These are phyloP conservation scores for Erebia palarica DNA, from an alignment of 2,888 invertebrate species.

Conservation along the genomic window DNA sequence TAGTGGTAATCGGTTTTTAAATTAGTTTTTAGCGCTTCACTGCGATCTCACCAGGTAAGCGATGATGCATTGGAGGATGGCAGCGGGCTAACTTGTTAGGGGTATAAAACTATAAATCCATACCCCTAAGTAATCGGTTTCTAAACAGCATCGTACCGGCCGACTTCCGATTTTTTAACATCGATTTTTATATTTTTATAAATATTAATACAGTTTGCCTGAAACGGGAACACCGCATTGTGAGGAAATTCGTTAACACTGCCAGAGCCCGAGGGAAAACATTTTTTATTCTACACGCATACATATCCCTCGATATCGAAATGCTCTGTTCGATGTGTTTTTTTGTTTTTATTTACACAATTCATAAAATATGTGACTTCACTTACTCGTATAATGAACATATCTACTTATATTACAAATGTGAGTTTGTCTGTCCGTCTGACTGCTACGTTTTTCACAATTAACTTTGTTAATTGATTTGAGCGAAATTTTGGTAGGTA, in stretches of 20 bases:
- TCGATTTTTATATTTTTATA: not conserved
- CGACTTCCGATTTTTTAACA: too few relatives aligned
- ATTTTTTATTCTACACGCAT: not conserved
- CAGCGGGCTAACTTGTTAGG: too few relatives aligned
- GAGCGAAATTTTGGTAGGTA: too few relatives aligned
- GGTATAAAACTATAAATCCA: not conserved
- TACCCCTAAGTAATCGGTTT: not conserved
- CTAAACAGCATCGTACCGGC: not conserved
- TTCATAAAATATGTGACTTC: too few relatives aligned
- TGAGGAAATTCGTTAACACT: constrained; percentile 9
- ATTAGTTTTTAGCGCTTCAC: not conserved
- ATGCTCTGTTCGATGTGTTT: not conserved
- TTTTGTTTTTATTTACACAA: not conserved
- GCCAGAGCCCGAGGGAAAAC: constrained; percentile 7
- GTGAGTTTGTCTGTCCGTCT: too few relatives aligned
- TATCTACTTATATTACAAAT: too few relatives aligned
- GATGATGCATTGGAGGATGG: not conserved
- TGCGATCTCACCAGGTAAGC: not conserved
- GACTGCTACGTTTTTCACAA: too few relatives aligned
- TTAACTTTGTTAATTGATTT: too few relatives aligned
- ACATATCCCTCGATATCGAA: not conserved
- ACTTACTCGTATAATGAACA: too few relatives aligned
- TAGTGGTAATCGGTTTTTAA: too few relatives aligned
- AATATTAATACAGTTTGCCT: constrained; percentile 3
- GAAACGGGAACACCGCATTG: not conserved